phyloP scores from a whole-genome alignment of 2,113 vertebrate species.

The Sitta europaea region DNA sequence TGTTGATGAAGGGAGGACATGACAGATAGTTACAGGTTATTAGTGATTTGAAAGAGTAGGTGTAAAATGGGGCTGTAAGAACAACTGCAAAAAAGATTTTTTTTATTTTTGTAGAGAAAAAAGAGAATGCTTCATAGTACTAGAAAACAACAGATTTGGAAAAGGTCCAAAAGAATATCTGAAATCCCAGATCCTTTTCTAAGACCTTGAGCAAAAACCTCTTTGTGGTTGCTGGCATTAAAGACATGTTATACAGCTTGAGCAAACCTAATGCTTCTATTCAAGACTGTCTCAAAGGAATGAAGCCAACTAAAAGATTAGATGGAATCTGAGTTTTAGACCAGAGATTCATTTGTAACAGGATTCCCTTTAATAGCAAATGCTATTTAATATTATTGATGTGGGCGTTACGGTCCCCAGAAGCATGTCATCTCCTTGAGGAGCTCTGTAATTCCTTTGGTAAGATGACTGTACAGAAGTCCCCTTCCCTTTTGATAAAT shows the following conservation, averaged over 20 bases:
- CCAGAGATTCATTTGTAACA: constrained; percentile 58
- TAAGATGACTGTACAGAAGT: constrained; percentile 30
- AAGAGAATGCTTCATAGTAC: neutral
- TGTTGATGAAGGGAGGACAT: neutral
- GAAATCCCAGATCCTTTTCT: constrained; percentile 45
- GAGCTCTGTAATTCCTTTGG: constrained; percentile 41
- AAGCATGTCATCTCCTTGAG: constrained; percentile 27
- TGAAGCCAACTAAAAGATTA: constrained; percentile 61
- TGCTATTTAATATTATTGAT: constrained; percentile 68
- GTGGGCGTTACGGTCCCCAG: constrained; percentile 17
- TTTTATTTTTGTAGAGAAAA: neutral
- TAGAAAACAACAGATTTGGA: constrained; percentile 16
- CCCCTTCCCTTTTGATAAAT: constrained; percentile 17
- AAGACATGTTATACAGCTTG: constrained; percentile 44
- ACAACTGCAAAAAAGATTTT: neutral
- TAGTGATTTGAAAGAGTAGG: neutral
- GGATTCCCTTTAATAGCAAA: constrained; percentile 59
- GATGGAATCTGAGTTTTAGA: constrained; percentile 70
- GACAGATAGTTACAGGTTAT: constrained; percentile 23
- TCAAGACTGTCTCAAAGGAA: constrained; percentile 45
- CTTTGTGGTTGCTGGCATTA: constrained; percentile 52
- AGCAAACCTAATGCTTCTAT: constrained; percentile 61
- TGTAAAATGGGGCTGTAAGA: neutral
- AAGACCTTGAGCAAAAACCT: constrained; percentile 3
- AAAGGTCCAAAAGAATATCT: constrained; percentile 28